Base-by-base conservation (phyloP, 2,797 vertebrate genomes). In the Delichon dasypus region DNA sequence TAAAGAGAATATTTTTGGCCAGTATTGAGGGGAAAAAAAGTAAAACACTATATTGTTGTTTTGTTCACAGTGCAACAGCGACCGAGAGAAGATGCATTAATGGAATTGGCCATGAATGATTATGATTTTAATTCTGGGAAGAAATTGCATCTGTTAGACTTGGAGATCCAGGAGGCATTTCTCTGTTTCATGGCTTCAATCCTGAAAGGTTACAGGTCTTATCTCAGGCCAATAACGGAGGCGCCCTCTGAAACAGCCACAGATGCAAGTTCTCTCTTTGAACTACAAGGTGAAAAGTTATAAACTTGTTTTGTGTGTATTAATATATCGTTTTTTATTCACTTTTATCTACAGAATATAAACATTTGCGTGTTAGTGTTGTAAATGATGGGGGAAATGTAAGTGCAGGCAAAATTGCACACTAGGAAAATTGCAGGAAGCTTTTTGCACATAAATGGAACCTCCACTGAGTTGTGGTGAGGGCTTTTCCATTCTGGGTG, bases 151-250 rank as follows among this genome's bases (percentile, higher is more conserved):
- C 98, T 98, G 19, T 97, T 99, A 95, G 99, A 99, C 97, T 92
- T 99, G 97, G 99, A 99, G 98, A 99, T 99, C 94, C 99, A 99
- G 94, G 99, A 99, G 97, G 98, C 99, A 47, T 99, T 99, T 96
- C 98, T 99, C 64, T 98, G 98, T 93, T 99, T 99, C 97, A 99
- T 99, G 99, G 99, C 99, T 16, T 99, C 99, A 74, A 99, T 99
- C 95, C 97, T 99, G 29, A 99, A 99, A 97, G 99, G 99, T 77
- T 99, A 99, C 97, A 98, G 99, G 94, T 98, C 98, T 34, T 99
- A 99, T 75, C 98, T 99, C 93, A 98, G 98, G 83, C 99, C 99
- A 65, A 99, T 99, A 97, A 99, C 99, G 9, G 98, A 99, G 90
- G 99, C 99, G 29, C 99, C 99, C 4, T 99, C 99, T 27, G 99